Evolutionary conservation across 2,797 vertebrate species (phyloP).

Genomic region (Myotis daubentonii): DNA sequence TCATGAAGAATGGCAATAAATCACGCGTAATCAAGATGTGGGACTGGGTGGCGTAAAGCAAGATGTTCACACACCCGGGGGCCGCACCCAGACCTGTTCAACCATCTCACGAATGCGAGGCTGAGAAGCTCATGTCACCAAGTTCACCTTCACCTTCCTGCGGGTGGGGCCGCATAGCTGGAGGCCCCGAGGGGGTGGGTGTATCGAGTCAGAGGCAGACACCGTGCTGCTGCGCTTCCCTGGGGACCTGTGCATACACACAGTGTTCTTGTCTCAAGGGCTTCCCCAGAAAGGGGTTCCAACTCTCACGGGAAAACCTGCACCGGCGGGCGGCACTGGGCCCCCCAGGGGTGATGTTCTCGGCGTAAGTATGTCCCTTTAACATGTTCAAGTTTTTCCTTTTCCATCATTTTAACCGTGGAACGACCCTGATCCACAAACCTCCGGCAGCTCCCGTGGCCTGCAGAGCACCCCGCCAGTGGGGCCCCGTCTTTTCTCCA

Average conservation of each 20-base stretch:
- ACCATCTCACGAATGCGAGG: not conserved
- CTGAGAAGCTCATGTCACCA: conserved; percentile 42
- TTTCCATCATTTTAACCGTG: not conserved
- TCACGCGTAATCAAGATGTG: not conserved
- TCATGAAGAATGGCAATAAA: not conserved
- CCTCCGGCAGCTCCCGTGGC: not conserved
- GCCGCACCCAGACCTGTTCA: conserved; percentile 62
- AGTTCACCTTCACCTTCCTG: conserved; percentile 15
- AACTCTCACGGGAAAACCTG: not conserved
- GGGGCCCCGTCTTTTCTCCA: not conserved
- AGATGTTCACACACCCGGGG: conserved; percentile 6
- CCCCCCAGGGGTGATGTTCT: not conserved
- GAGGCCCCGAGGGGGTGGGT: not conserved
- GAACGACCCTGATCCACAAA: not conserved
- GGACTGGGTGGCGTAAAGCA: not conserved
- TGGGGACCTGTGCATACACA: not conserved
- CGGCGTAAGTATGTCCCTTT: not conserved
- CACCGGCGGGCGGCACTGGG: not conserved
- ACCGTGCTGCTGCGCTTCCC: not conserved
- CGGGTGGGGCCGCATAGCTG: conserved; percentile 13
- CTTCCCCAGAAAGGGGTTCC: not conserved
- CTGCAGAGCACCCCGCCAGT: too few species aligned
- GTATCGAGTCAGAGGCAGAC: not conserved
- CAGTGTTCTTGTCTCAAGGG: not conserved
- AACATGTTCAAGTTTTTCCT: not conserved